Conservation (phyloP, 2,113 vertebrate genomes). For the Entelurus aequoreus region DNA sequence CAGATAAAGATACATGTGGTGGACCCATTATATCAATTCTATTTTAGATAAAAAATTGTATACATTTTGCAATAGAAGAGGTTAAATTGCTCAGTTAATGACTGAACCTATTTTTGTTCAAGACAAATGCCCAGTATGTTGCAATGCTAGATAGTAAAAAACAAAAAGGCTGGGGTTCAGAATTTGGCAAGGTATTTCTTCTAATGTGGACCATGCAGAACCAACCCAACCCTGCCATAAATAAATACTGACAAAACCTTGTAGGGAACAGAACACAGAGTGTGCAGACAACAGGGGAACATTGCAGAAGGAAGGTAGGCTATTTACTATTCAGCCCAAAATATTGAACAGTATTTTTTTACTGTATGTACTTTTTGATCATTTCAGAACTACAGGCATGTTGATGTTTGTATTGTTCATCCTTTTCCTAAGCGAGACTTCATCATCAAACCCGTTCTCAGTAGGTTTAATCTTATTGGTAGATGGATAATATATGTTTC, state of each 20-base stretch:
- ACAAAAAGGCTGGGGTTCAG: slow-evolving; percentile 17
- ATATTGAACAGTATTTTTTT: not conserved
- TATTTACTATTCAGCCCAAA: slow-evolving; percentile 1
- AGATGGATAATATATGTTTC: not conserved
- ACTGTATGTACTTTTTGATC: not conserved
- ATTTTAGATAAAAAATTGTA: no score
- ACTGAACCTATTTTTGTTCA: no score
- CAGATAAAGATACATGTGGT: no score
- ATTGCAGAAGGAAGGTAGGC: slow-evolving; percentile 45
- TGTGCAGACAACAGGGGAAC: slow-evolving; percentile 21
- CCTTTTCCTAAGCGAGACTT: slow-evolving; percentile 44
- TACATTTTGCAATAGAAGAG: no score
- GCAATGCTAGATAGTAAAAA: not conserved
- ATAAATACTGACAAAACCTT: slow-evolving; percentile 46
- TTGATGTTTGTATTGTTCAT: slow-evolving; percentile 61
- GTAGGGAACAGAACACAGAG: slow-evolving; percentile 33
- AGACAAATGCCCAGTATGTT: not conserved
- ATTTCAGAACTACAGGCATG: slow-evolving; percentile 42
- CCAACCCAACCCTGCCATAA: slow-evolving; percentile 58
- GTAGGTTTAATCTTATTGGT: slow-evolving; percentile 60
- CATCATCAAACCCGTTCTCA: slow-evolving; percentile 38
- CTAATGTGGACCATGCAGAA: slow-evolving; percentile 73
- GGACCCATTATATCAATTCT: no score
- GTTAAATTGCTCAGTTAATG: no score
- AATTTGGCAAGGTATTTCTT: slow-evolving; percentile 16